Base-by-base conservation (phyloP, 2,113 vertebrate species). In the Corythornis cristatus region DNA sequence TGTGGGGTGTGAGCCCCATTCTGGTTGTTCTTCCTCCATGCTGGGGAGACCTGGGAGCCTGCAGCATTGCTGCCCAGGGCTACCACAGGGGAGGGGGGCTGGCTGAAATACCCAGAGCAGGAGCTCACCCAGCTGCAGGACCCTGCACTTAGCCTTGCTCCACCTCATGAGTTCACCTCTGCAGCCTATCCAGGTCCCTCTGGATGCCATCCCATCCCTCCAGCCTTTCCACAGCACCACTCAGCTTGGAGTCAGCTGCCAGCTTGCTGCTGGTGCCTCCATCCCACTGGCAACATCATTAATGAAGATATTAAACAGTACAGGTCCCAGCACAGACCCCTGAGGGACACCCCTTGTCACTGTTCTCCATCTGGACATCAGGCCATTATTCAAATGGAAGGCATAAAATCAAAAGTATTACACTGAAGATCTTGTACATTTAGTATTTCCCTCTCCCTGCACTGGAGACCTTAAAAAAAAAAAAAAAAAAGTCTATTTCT, bases 341-440 rank as follows among this genome's bases (percentile, higher is more conserved):
- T 35, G 35, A 35, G 35, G 35, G 35, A 35, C 35, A 35, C 35
- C 35, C 35, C 35, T 37, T 37, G 37, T 11, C 37, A 37, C 37
- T 37, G 37, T 10, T 37, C 37, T 10, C 37, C 37, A 37, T 37
- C 37, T 37, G 37, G 37, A 37, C 37, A 37, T 10, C 37, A 10
- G 37, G 37, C 37, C 37, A 37, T 91, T 94, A 81, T 81, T 88
- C 19, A 88, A 83, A 89, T 60, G 43, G 81, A 89, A 95, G 82
- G 57, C 56, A 86, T 88, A 93, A 90, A 83, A 87, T 19, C 10
- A 1, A n/a, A 82, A 75, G 31, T 56, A 80, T 83, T 75, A 66
- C 64, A 61, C 42, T 58, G 68, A 84, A 79, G 28, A 86, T 86
- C 64, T 72, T 89, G 72, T 61, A 72, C 82, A 75, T 67, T 51